Evolutionary conservation across 1,140 invertebrate species (phyloP).

Genomic region (Adelges cooleyi): DNA sequence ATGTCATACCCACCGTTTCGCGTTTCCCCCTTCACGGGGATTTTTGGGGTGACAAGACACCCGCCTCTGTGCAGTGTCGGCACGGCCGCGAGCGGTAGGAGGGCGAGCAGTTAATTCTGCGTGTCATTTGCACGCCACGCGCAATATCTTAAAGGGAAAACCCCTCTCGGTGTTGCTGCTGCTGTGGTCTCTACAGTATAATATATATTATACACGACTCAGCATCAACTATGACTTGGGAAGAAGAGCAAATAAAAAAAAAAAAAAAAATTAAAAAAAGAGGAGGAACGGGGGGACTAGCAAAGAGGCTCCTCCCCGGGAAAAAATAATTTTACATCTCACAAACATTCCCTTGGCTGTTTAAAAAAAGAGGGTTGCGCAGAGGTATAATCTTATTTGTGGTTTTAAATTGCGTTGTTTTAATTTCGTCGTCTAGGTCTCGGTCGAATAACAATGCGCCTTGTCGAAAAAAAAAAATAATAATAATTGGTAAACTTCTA

Average conservation of each 20-base stretch:
- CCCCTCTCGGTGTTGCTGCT: neutral
- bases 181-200: too few relatives aligned
- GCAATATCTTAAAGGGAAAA: constrained; percentile 23
- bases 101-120: constrained; percentile 25
- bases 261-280: too few relatives aligned
- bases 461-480: too few relatives aligned
- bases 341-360: constrained; percentile 8
- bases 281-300: too few relatives aligned
- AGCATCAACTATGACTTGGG: neutral
- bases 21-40: neutral
- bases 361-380: neutral
- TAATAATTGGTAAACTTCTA: too few relatives aligned
- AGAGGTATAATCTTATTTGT: neutral
- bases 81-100: neutral
- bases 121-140: constrained; percentile 25
- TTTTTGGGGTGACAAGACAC: constrained; percentile 27
- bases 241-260: neutral
- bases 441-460: too few relatives aligned
- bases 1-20: constrained; percentile 7
- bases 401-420: constrained; percentile 16
- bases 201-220: neutral
- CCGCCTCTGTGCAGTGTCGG: neutral
- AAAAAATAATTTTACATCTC: constrained; percentile 3
- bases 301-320: constrained; percentile 12
- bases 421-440: too few relatives aligned